A percentile compares a stretch with the other conserved stretches of the same genome.
Conservation (phyloP, 2,888 invertebrate genomes). For the Netelia virgata region DNA sequence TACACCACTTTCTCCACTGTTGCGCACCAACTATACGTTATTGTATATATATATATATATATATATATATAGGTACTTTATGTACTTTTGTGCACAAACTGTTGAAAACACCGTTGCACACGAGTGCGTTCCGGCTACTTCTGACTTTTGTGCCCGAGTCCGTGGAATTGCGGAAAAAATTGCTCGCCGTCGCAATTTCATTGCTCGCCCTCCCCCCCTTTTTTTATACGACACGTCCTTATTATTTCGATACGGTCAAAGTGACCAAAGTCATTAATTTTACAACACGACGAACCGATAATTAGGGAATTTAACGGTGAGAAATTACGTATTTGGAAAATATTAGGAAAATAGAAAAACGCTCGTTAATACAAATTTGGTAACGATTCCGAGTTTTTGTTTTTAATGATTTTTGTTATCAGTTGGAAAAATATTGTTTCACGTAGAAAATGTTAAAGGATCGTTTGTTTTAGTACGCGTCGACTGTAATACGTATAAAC, state of each 20-base stretch:
- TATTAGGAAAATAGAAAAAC: no score
- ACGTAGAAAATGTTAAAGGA: no score
- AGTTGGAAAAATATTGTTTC: no score
- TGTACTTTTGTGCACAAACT: constrained; percentile 23
- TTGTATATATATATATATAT: no score
- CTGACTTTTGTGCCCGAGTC: constrained; percentile 9
- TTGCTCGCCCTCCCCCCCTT: background rate
- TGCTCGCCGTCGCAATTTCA: background rate
- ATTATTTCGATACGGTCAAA: background rate
- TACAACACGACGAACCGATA: background rate
- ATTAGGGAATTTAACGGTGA: no score
- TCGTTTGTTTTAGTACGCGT: no score
- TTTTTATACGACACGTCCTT: background rate
- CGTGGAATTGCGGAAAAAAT: constrained; percentile 24
- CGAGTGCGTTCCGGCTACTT: constrained; percentile 26
- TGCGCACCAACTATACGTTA: constrained; percentile 48
- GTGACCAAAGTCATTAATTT: background rate
- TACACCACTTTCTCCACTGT: constrained; percentile 65
- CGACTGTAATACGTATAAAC: no score
- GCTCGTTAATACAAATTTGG: no score
- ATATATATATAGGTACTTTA: constrained; percentile 9
- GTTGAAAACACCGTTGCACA: constrained; percentile 22
- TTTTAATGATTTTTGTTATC: no score
- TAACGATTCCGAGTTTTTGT: no score
- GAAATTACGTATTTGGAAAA: no score